Base-by-base conservation (phyloP, 1,140 invertebrate genomes). In the Ladona fulva region DNA sequence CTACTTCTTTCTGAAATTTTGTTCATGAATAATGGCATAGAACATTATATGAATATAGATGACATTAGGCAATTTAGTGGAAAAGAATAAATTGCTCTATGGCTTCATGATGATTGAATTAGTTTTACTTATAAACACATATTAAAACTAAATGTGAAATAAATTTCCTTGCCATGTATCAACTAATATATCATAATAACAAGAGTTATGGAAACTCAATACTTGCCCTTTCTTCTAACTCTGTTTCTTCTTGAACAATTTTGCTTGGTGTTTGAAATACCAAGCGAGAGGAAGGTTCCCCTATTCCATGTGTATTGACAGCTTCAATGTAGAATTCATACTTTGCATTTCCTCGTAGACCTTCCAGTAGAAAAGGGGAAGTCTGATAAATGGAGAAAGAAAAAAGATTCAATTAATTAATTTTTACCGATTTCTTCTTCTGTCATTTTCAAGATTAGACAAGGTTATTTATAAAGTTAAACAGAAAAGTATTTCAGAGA, bases 321-420 rank as follows among this genome's bases (percentile, higher is more conserved):
- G 93, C 92, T 81, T 92, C 90, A 22, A 95, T 90, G 82, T 90
- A 95, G 78, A 93, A 91, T 83, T 95, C 94, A 82, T 95, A 95
- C 80, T 92, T 89, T 0, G 90, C 89, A 81, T 91, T 89, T 8
- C 91, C 89, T 80, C 91, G 88, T 25, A 95, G 85, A 80, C 90
- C 88, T 85, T 94, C 92, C 78, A 95, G 83, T 78, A 95, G 90
- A 81, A 89, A 92, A 8, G 93, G 93, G 37, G 92, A 89, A 12
- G 16, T 22, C 52, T 66, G 52, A 16, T 5, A 66, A 37, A 37
- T 37, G 8, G 29, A 66, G 14, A 66, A 3, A 66, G 12, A 66
- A 12, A 66, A 12, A 37, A 37, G 1, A 8, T 37, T 37, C 29
- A 5, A 5, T 8, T 37, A 37, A 37, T 37, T 37, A 37, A 37